Base-by-base conservation (phyloP, 1,140 invertebrate genomes). In the Heliconius melpomene region DNA sequence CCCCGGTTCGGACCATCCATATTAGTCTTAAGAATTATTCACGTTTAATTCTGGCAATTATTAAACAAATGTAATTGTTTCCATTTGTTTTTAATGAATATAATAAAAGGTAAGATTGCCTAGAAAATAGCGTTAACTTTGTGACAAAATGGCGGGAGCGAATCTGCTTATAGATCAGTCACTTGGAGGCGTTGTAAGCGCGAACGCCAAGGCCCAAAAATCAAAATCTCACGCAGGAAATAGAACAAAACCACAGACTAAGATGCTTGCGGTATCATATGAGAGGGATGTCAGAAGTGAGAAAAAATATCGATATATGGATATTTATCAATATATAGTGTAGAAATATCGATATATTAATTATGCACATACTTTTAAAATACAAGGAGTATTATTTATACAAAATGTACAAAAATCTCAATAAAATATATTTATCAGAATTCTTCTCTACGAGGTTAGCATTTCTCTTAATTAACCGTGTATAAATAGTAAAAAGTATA, bases 1-100 rank as follows among this genome's bases (percentile, higher is more conserved):
- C 92, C 92, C 46, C 91, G 88, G 78, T 84, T 87, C 71, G 91
- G 89, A 6, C 91, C 91, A 46, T 93, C 91, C 92, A 94, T 66
- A 13, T 29, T 26, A 23, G 13, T 66, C 5, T 66, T 66, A 16
- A 26, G 26, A 66, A 26, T 13, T 66, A 66, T 66, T 23, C 60
- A 16, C 60, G 26, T 66, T 16, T 11, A 29, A 66, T 66, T 26
- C 23, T 26, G 2, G 9, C 26, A 29, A 66, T 13, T 26, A 5
- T 66, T 26, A 66, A 66, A 29, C 60, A 66, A n/a, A 57, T 9
- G 8, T 57, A 57, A 66, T 66, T 66, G 23, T 66, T 66, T 66
- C 23, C 60, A 66, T 66, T 66, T 66, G 26, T 26, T 66, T 6
- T 11, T 26, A 66, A 66, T 66, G 26, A 13, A 29, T 66, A 66